Evolutionary conservation across 2,113 vertebrate species (phyloP), one percentile per base, ranked within the genome.

Genomic region (Callospermophilus lateralis): DNA sequence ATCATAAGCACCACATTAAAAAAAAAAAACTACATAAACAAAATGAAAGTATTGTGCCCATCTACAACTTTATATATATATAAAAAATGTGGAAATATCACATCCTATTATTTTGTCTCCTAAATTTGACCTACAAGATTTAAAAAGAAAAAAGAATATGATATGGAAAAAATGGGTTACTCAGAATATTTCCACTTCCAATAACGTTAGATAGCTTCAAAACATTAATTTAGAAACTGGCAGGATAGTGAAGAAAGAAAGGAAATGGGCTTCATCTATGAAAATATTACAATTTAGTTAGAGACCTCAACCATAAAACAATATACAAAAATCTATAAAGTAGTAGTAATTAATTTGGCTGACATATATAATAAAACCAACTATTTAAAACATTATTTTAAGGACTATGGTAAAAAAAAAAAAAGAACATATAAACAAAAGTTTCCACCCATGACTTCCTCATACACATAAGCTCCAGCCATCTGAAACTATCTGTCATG

Each of bases 271-370:
- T 11, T 48, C 37, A 48, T 84, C 42, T 88, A 22, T 70, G 61
- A 95, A 28, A 89, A 74, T 45, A 63, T 67, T 85, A 74, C 13
- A 70, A 67, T 76, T 94, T 80, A 92, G 6, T 34, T 92, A 34
- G 61, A 87, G 11, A 95, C 87, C 22, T 68, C 94, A 92, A 84
- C 28, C n/a, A 92, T 32, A 61, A 84, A 55, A 84, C 17, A 94
- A 37, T n/a, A 79, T 19, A 76, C 42, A 93, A 92, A 58, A 11
- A 68, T 65, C 48, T 16, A 8, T 39, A 81, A 93, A 55, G 61
- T 26, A 77, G 51, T 53, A 92, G 61, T 87, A 55, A 70, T 61
- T 92, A 80, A 93, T 26, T 78, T 90, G 81, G 48, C 34, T 65
- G 30, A 78, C 10, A 84, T 34, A 58, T 1, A 89, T n/a, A 15